Evolutionary conservation across 2,113 vertebrate species (phyloP).

Genomic region (Pristiophorus japonicus): DNA sequence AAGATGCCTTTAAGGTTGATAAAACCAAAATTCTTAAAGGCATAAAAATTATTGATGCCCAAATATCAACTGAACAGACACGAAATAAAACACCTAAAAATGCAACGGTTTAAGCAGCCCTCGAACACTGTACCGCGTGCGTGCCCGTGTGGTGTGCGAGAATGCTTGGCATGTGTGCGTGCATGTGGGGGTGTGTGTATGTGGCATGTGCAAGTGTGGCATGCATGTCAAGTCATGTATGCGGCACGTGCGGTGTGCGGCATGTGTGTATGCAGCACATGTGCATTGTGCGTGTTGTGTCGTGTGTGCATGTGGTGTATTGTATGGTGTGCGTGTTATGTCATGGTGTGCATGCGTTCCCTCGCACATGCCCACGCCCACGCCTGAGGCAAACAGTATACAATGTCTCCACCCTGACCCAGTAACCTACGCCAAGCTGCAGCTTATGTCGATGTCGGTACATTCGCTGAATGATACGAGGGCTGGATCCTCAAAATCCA

Average conservation of each 20-base stretch:
- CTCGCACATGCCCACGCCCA: no score
- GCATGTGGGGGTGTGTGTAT: not conserved
- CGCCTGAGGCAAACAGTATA: not conserved
- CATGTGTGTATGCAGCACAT: no score
- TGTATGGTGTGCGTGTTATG: no score
- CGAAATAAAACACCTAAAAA: conserved; percentile 25
- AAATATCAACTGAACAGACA: not conserved
- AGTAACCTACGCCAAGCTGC: not conserved
- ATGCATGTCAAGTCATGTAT: no score
- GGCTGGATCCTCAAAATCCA: not conserved
- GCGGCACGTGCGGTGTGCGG: no score
- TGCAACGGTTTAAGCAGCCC: not conserved
- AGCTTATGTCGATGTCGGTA: not conserved
- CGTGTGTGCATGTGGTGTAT: no score
- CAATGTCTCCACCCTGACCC: not conserved
- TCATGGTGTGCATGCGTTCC: no score
- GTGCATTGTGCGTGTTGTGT: no score
- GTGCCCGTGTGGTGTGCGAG: not conserved
- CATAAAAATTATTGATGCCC: not conserved
- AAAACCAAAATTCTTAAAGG: conserved; percentile 1
- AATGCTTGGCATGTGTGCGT: not conserved
- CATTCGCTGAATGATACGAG: not conserved
- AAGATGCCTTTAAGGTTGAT: not conserved
- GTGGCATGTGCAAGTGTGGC: no score
- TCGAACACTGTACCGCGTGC: not conserved